Base-by-base conservation (phyloP, 2,797 vertebrate species). In the Odontamblyopus lacepedii region DNA sequence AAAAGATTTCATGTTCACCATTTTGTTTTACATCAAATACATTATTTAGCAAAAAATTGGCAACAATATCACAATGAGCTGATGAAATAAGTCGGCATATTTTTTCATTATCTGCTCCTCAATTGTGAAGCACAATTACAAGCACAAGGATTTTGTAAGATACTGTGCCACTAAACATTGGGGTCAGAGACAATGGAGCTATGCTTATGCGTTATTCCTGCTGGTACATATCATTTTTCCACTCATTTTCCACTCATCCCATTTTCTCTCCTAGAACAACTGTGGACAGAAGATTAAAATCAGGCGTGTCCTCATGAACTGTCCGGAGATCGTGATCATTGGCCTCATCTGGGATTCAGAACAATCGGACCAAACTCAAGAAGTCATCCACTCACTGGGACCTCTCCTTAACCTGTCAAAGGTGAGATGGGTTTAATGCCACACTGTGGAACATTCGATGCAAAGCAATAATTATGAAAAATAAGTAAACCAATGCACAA, bases 311-410 rank as follows among this genome's bases (percentile, higher is more conserved):
- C 94, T 99, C 65, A 99, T 99, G 98, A 99, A 99, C 87, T 97
- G 95, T 67, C 98, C 98, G 0, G 96, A 99, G 92, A 98, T 99
- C 15, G 97, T 99, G 11, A 98, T 97, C n/a, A 96, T 99, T 0
- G 97, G 98, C 64, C 94, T 99, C 35, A 96, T 99, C 50, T 99
- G 98, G 98, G 97, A 99, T 90, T 95, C 97, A 0, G 98, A 99
- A n/a, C 96, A 99, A 87, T 99, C 98, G 0, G 97, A 98, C 86
- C 93, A 97, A 79, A 98, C 95, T 0, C 96, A 97, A 77, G 97
- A 98, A 26, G 96, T 99, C 61, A 94, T 98, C 70, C 91, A 94
- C 71, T 96, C 95, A 19, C 91, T 99, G 59, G 95, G 96, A 41
- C 95, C 95, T 7, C 93, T 95, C 1, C 96, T 99, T 69, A 94